Evolutionary conservation across 2,113 vertebrate genomes (phyloP).

Genomic region (Henicopernis longicauda): DNA sequence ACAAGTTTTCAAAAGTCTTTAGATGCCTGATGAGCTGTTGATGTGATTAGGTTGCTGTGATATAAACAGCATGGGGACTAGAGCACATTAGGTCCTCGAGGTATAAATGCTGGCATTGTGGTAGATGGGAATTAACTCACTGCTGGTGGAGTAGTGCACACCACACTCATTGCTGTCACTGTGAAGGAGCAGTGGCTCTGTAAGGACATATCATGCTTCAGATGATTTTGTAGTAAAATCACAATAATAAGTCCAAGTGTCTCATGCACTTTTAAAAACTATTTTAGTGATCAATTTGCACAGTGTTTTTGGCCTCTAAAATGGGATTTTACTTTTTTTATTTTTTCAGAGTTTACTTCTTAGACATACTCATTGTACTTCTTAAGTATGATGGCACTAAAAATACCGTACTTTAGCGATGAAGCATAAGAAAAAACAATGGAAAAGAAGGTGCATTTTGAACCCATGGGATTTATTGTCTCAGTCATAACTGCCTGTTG

Average conservation of each 20-base stretch:
- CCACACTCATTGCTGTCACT: neutral
- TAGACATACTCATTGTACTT: neutral
- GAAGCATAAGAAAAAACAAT: neutral
- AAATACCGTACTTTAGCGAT: neutral
- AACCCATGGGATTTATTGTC: neutral
- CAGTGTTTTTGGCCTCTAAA: neutral
- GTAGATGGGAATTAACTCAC: neutral
- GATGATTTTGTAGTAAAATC: neutral
- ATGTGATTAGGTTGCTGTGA: neutral
- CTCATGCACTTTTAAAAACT: neutral
- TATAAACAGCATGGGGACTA: neutral
- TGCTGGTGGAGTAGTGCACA: neutral
- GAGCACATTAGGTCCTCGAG: neutral
- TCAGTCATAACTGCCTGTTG: neutral
- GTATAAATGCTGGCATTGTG: neutral
- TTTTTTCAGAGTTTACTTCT: neutral
- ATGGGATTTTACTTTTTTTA: neutral
- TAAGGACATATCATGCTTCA: neutral
- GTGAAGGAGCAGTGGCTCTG: neutral
- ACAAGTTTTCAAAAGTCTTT: neutral
- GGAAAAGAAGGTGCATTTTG: neutral
- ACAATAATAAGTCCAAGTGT: neutral
- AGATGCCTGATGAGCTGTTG: neutral
- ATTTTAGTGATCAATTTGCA: neutral
- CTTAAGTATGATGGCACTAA: neutral